Conservation (phyloP, 2,113 vertebrate genomes). For the Mastomys coucha region DNA sequence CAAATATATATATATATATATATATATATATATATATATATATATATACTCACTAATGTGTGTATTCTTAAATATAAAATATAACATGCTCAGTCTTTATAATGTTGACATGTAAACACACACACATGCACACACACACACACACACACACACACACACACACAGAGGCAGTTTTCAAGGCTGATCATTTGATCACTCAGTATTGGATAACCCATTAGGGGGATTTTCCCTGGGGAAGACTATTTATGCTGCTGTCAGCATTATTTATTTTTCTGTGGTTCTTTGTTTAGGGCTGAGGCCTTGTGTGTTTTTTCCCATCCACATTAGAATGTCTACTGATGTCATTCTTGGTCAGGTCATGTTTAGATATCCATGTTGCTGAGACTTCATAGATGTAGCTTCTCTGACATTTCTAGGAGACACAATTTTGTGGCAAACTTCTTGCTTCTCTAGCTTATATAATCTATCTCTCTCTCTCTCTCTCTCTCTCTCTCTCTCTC, state of each 20-base stretch:
- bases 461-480: not conserved
- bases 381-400: not conserved
- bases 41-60: not conserved
- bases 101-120: not conserved
- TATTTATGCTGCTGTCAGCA: not conserved
- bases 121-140: no score
- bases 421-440: not conserved
- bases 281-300: not conserved
- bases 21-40: not conserved
- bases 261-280: not conserved
- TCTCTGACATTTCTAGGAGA: not conserved
- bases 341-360: not conserved
- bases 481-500: not conserved
- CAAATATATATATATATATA: not conserved
- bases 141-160: no score
- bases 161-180: no score
- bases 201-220: not conserved
- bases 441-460: not conserved
- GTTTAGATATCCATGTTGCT: not conserved
- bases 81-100: not conserved
- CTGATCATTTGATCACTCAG: not conserved
- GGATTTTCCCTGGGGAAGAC: not conserved
- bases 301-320: not conserved
- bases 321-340: not conserved
- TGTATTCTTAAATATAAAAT: not conserved